A percentile compares a stretch with the other conserved stretches of the same genome.
phyloP scores from a whole-genome alignment of 1,140 invertebrate species.

The Bombus balteatus region DNA sequence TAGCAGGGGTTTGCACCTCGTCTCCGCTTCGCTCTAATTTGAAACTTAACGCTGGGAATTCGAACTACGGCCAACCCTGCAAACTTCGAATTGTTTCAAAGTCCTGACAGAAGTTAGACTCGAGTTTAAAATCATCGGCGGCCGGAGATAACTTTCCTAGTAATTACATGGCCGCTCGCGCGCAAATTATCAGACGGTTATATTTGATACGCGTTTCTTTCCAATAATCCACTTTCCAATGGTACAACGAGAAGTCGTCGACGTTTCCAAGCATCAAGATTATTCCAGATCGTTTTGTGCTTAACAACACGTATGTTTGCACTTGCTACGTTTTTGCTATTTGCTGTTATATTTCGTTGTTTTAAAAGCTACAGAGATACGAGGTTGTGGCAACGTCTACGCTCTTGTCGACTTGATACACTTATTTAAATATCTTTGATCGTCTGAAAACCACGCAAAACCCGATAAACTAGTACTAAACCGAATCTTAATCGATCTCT shows the following conservation, averaged over 20 bases:
- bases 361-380: neutral
- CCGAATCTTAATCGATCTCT: neutral
- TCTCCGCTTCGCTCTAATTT: constrained; percentile 37
- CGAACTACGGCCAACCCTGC: neutral
- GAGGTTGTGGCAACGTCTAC: neutral
- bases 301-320: neutral
- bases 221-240: neutral
- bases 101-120: neutral
- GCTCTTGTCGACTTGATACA: neutral
- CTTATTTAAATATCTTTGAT: neutral
- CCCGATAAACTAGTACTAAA: too few relatives aligned
- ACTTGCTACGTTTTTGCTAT: neutral
- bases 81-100: neutral
- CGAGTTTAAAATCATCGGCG: neutral
- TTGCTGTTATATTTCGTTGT: neutral
- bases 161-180: neutral
- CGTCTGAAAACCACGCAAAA: neutral
- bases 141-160: neutral
- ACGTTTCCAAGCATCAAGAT: neutral
- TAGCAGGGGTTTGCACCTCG: constrained; percentile 38
- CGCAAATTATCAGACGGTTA: neutral
- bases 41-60: constrained; percentile 34
- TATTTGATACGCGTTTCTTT: neutral
- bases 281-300: neutral
- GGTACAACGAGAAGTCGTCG: neutral